Conservation (phyloP, 2,797 vertebrate genomes). For the Thamnophis elegans region DNA sequence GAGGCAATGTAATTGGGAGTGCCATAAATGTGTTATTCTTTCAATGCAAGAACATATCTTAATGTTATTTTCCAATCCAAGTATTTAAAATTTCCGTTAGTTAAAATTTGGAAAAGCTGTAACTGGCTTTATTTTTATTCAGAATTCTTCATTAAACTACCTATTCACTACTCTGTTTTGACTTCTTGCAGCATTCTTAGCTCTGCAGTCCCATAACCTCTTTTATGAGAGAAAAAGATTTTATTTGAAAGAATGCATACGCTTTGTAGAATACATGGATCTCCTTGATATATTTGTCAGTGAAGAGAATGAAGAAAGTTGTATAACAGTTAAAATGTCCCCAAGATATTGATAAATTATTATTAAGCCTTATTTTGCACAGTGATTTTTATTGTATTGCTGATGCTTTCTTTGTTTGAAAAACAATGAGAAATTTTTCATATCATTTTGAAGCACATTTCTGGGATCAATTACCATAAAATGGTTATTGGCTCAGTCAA, state of each 20-base stretch:
- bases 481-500: background rate
- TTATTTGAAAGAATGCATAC: background rate
- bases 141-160: background rate
- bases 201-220: background rate
- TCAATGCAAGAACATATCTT: background rate
- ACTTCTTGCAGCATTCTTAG: background rate
- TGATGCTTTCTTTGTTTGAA: accelerated
- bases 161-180: background rate
- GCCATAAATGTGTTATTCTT: too few relatives aligned
- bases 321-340: background rate
- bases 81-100: background rate
- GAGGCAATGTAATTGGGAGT: too few relatives aligned
- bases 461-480: background rate
- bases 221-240: background rate
- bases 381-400: background rate
- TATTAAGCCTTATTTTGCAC: background rate
- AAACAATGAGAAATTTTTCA: background rate
- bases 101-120: background rate
- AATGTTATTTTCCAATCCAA: background rate
- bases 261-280: background rate
- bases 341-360: background rate
- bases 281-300: background rate
- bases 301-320: background rate
- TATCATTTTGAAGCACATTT: background rate
- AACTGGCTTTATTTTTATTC: background rate